Base-by-base conservation (phyloP, 2,113 vertebrate species). In the Dipodomys stephensi region DNA sequence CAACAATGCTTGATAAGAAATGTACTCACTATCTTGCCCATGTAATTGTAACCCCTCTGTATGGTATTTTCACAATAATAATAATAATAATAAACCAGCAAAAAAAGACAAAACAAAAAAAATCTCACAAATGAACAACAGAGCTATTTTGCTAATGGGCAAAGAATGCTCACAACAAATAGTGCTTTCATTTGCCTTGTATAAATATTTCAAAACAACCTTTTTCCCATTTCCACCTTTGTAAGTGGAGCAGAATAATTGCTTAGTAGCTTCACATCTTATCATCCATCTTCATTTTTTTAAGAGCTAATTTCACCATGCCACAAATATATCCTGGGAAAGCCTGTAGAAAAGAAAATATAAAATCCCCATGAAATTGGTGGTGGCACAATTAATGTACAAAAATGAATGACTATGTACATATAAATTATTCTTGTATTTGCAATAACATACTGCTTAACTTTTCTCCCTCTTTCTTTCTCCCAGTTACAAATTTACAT, bases 401-500 rank as follows among this genome's bases (percentile, higher is more conserved):
- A 88, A 81, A 77, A 81, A 81, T 91, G 60, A 76, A 46, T 85
- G 32, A 1, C 11, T 77, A 62, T 44, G 6, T 4, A 35, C 4
- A 62, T 46, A 60, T 19, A 60, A 49, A 49, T 64, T 15, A 4
- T 53, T 76, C 30, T 10, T 67, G 23, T 28, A 27, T 30, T 67
- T 69, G 5, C 15, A 23, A 4, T n/a, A 57, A 57, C 9, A 7
- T 6, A 6, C 57, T 39, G 0, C 16, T 28, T 46, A 4, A 22
- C 4, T 46, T 3, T 1, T 4, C 2, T 73, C 2, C 13, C 3
- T 60, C 0, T 8, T 4, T n/a, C 1, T 0, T 2, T 28, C 3
- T 10, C 6, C 0, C 4, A 22, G 11, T 71, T 46, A 16, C 7
- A 4, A 7, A 2, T 20, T 35, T 28, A 16, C 32, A 30, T 19